Conservation (phyloP, 1,140 invertebrate species). For the Neuroterus valhalla region DNA sequence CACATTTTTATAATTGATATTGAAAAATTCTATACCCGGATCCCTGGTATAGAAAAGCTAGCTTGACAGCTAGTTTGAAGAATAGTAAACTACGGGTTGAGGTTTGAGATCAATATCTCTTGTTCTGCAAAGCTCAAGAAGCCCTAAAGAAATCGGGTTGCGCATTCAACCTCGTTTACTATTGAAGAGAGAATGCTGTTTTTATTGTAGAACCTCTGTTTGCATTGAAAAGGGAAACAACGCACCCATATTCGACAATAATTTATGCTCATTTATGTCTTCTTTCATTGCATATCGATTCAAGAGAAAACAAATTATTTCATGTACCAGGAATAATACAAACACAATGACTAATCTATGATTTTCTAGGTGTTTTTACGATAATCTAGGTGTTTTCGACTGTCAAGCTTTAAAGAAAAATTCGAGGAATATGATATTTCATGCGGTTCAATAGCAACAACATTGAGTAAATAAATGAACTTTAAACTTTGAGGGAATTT, state of each 20-base stretch:
- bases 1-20: neutral
- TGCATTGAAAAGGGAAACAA: neutral
- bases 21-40: neutral
- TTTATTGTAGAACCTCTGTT: neutral
- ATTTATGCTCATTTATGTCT: neutral
- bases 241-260: neutral
- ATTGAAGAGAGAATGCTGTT: constrained; percentile 3
- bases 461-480: too few species aligned
- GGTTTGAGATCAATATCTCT: constrained; percentile 2
- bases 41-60: neutral
- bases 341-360: too few species aligned
- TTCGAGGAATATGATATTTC: too few species aligned
- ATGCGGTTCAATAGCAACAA: too few species aligned
- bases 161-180: constrained; percentile 3
- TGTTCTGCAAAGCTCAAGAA: constrained; percentile 3
- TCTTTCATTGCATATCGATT: neutral
- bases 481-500: too few species aligned
- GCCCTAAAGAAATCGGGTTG: constrained; percentile 3
- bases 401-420: too few species aligned
- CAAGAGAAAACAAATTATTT: neutral
- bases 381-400: too few species aligned
- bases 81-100: neutral
- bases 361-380: too few species aligned
- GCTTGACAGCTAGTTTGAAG: neutral
- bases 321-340: too few species aligned